These are phyloP conservation scores for Chromobotia macracanthus DNA, from an alignment of 2,797 vertebrate species.

Conservation along the genomic window DNA sequence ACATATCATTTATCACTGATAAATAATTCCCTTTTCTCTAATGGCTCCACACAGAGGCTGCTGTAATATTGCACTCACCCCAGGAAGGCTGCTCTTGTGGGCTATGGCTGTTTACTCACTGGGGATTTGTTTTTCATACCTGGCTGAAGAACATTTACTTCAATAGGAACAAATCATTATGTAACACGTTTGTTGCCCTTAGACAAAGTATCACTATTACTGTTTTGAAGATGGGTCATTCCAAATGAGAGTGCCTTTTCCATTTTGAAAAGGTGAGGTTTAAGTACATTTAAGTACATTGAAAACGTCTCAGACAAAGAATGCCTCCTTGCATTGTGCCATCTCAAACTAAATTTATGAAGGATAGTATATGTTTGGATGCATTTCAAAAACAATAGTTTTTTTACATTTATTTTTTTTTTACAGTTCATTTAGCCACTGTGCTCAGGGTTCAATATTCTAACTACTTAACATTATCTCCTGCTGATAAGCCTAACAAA, in stretches of 20 bases:
- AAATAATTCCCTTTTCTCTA: conserved; percentile 24
- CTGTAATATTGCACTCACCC: neutral
- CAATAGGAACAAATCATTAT: neutral
- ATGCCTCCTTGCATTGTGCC: neutral
- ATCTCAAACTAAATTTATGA: neutral
- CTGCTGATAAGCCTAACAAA: no score
- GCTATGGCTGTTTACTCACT: neutral
- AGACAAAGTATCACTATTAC: conserved; percentile 10
- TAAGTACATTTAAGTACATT: neutral
- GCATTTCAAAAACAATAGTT: no score
- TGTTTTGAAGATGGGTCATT: neutral
- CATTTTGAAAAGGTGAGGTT: neutral
- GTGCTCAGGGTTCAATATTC: no score
- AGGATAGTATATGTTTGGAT: neutral
- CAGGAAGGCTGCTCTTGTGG: neutral
- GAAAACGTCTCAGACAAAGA: neutral
- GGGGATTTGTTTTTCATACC: conserved; percentile 2
- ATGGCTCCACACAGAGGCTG: conserved; percentile 18
- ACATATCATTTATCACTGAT: conserved; percentile 47
- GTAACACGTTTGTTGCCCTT: neutral
- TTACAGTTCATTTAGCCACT: no score
- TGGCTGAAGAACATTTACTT: neutral
- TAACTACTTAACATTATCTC: no score
- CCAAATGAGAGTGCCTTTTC: neutral
- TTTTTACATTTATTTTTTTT: no score